A percentile compares a stretch with the other conserved stretches of the same genome.
These are phyloP conservation scores for Aurelia coerulea DNA, from an alignment of 30 jellyfish, hydroid and myxozoan genomes.

Conservation along the genomic window DNA sequence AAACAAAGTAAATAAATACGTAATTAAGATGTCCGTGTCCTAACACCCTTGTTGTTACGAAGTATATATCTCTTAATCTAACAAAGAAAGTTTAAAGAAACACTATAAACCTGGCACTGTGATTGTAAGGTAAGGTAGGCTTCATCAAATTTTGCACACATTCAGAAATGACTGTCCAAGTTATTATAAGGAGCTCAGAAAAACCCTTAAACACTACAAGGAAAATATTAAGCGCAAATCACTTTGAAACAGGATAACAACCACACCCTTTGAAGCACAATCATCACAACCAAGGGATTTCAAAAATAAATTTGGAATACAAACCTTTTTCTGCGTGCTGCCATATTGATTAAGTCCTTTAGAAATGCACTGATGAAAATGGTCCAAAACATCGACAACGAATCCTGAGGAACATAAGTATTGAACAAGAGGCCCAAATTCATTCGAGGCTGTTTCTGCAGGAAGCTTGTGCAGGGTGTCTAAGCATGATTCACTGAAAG, in stretches of 20 bases:
- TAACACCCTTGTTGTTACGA: no score
- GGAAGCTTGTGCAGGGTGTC: constrained; percentile 24
- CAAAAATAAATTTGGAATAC: background rate
- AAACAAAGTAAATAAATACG: no score
- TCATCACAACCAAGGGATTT: background rate
- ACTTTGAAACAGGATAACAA: background rate
- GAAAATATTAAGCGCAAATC: no score
- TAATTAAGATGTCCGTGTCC: no score
- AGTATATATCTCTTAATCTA: no score
- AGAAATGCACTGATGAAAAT: background rate
- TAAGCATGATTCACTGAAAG: constrained; percentile 38
- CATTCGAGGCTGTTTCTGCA: constrained; percentile 10
- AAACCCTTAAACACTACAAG: no score
- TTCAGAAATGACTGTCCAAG: no score
- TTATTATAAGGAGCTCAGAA: no score
- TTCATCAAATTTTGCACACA: no score
- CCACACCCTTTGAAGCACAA: background rate
- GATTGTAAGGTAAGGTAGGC: no score
- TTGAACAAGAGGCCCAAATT: constrained; percentile 47
- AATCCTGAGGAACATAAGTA: constrained; percentile 45
- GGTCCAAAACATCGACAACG: constrained; percentile 41
- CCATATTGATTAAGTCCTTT: constrained; percentile 10
- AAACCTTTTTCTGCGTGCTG: constrained; percentile 16
- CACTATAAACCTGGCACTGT: no score
- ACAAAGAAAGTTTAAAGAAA: no score